A percentile compares a stretch with the other conserved stretches of the same genome.
phyloP scores from a whole-genome alignment of 2,888 invertebrate species.

The Cataglyphis altisquamis region DNA sequence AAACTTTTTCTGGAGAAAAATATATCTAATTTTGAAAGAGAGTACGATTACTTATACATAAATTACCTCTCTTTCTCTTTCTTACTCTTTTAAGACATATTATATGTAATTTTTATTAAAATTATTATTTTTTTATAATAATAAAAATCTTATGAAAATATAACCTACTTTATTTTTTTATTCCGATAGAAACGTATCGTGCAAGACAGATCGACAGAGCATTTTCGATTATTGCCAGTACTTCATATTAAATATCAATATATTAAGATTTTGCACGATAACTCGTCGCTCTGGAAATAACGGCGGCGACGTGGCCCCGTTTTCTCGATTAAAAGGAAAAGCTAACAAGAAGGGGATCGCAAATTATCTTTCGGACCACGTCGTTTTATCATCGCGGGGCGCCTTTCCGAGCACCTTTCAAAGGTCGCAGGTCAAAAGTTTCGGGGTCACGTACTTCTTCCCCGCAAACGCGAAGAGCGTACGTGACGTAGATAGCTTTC shows the following conservation, averaged over 20 bases:
- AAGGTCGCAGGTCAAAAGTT: slow-evolving; percentile 61
- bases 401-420: slow-evolving; percentile 49
- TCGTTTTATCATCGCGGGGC: slow-evolving; percentile 55
- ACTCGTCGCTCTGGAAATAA: slow-evolving; percentile 36
- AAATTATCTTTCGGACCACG: slow-evolving; percentile 52
- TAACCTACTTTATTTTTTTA: background rate
- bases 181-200: background rate
- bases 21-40: background rate
- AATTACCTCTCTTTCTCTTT: background rate
- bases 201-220: slow-evolving; percentile 3
- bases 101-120: background rate
- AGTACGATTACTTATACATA: background rate
- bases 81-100: background rate
- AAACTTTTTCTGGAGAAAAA: background rate
- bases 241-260: slow-evolving; percentile 42
- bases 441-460: slow-evolving; percentile 55
- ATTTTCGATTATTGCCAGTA: slow-evolving; percentile 9
- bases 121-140: background rate
- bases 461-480: slow-evolving; percentile 42
- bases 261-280: slow-evolving; percentile 46
- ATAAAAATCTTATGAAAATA: background rate
- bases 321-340: slow-evolving; percentile 45
- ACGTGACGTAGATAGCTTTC: slow-evolving; percentile 60
- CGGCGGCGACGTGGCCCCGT: slow-evolving; percentile 43
- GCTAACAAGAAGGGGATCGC: slow-evolving; percentile 33